Conservation (phyloP, 2,888 invertebrate species). For the Bhutanitis thaidina region DNA sequence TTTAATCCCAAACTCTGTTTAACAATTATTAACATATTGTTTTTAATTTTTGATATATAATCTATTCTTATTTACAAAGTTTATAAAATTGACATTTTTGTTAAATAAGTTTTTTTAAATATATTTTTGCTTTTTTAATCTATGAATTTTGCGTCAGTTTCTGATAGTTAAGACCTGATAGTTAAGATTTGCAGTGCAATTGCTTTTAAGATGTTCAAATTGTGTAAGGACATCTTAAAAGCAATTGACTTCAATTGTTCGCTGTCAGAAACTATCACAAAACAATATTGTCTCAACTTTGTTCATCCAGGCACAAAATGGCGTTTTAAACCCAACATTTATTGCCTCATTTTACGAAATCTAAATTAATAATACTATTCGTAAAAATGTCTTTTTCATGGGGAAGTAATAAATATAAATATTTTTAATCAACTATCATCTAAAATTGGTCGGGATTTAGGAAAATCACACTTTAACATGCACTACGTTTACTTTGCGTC, state of each 20-base stretch:
- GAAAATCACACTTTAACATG: constrained; percentile 61
- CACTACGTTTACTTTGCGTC: constrained; percentile 26
- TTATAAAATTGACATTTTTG: constrained; percentile 70
- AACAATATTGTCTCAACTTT: constrained; percentile 65
- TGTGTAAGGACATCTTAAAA: neutral
- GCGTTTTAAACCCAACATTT: constrained; percentile 71
- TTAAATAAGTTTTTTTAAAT: constrained; percentile 52
- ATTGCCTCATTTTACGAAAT: constrained; percentile 72
- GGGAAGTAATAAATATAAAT: constrained; percentile 75
- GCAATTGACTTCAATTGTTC: neutral
- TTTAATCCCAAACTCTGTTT: constrained; percentile 52
- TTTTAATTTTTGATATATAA: constrained; percentile 48
- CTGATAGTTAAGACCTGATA: constrained; percentile 36
- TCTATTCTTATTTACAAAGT: constrained; percentile 73
- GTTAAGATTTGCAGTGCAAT: neutral
- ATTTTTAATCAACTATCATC: constrained; percentile 63
- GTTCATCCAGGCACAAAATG: constrained; percentile 67
- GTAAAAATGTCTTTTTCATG: constrained; percentile 77
- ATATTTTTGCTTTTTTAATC: constrained; percentile 37
- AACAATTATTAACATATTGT: constrained; percentile 66
- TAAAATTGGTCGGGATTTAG: constrained; percentile 76
- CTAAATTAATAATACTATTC: constrained; percentile 79
- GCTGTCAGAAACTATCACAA: constrained; percentile 45
- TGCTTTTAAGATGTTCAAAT: neutral
- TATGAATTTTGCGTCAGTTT: constrained; percentile 47